A percentile compares a stretch with the other conserved stretches of the same genome.
These are phyloP conservation scores for Epizoanthus rinbou DNA, from an alignment of 92 coral and sea anemone genomes.

Conservation along the genomic window DNA sequence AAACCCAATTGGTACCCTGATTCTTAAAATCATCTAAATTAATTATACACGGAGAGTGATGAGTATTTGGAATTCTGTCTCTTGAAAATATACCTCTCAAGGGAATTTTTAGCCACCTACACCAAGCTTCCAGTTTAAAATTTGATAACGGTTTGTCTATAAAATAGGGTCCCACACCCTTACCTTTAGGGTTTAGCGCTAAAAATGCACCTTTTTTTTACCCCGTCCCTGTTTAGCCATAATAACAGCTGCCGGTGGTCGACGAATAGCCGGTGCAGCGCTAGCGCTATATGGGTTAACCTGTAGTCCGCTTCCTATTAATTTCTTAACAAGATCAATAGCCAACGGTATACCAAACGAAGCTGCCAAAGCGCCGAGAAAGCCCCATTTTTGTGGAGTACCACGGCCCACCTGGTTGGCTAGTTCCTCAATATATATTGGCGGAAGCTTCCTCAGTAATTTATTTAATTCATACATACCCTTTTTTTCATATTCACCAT, in stretches of 20 bases:
- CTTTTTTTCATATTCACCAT: no score
- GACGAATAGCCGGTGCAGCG: no score
- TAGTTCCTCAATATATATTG: background rate
- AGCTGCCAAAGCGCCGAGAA: background rate
- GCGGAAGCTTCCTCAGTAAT: background rate
- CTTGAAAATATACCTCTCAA: no score
- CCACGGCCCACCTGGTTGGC: background rate
- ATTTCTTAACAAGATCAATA: background rate
- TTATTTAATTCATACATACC: background rate
- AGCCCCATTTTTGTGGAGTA: background rate
- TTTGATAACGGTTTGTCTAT: background rate
- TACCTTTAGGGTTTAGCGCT: no score
- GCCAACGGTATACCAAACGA: constrained; percentile 5
- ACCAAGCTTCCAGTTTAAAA: background rate
- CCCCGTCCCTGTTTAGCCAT: no score
- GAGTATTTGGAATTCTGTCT: no score
- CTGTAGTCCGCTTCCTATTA: background rate
- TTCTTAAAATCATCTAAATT: background rate
- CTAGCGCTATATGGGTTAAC: background rate
- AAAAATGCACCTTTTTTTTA: no score
- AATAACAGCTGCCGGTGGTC: no score
- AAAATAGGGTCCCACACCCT: no score
- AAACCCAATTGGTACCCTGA: background rate
- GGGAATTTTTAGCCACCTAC: background rate
- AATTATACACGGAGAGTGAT: no score